Percentiles rank a stretch among this genome's conserved stretches.
These are phyloP conservation scores for Camponotus pennsylvanicus DNA, from an alignment of 1,140 invertebrate species.

Conservation along the genomic window DNA sequence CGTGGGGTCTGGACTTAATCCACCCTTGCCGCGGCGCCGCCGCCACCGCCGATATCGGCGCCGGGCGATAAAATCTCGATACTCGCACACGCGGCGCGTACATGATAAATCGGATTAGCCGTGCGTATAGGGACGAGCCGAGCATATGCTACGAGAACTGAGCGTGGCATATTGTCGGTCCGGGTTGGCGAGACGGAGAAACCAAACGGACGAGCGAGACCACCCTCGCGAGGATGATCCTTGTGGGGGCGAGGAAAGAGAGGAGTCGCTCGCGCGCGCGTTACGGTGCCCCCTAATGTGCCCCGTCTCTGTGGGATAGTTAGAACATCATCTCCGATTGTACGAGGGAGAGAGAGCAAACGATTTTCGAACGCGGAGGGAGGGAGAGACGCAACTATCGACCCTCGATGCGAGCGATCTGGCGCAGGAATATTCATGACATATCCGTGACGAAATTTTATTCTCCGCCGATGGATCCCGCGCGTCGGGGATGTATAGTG, in stretches of 20 bases:
- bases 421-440: slow-evolving; percentile 68
- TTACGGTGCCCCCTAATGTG: slow-evolving; percentile 67
- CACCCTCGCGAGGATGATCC: slow-evolving; percentile 65
- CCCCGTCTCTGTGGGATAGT: slow-evolving; percentile 81
- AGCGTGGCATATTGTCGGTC: slow-evolving; percentile 72
- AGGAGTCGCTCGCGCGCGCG: slow-evolving; percentile 64
- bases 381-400: slow-evolving; percentile 20
- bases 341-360: background rate
- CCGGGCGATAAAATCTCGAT: slow-evolving; percentile 79
- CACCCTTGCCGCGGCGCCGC: slow-evolving; percentile 65
- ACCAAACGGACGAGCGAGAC: slow-evolving; percentile 50
- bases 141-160: slow-evolving; percentile 72
- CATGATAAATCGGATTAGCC: slow-evolving; percentile 83
- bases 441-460: slow-evolving; percentile 67
- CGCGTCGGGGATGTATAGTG: slow-evolving; percentile 35
- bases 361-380: slow-evolving; percentile 57
- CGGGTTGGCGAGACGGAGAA: slow-evolving; percentile 40
- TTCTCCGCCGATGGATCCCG: slow-evolving; percentile 40
- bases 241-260: slow-evolving; percentile 42
- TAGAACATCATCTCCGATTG: slow-evolving; percentile 79
- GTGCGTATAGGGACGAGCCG: slow-evolving; percentile 62
- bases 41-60: slow-evolving; percentile 73
- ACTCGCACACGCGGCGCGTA: slow-evolving; percentile 68
- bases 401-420: slow-evolving; percentile 47
- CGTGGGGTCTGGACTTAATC: slow-evolving; percentile 54